Evolutionary conservation across 2,113 vertebrate species (phyloP), one percentile per base, ranked within the genome.

Genomic region (Stegostoma tigrinum): DNA sequence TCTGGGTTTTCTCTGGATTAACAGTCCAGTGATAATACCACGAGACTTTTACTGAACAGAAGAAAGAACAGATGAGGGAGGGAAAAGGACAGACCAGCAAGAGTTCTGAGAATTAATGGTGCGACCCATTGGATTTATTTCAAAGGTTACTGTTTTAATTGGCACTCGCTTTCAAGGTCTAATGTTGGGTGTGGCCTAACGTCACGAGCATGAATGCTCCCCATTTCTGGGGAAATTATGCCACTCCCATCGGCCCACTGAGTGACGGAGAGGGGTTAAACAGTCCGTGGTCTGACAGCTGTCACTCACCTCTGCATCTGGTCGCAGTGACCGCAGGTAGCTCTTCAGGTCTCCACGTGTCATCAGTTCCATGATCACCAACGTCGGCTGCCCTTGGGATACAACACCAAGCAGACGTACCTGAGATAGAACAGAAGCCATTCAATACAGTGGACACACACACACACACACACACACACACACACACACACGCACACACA

Each of bases 331-430:
- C 93, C 99, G 98, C 97, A 99, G 97, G 96, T 99, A 98, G 97
- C 99, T 99, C 97, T 99, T 99, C 96, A 99, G 98, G 96, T 99
- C 99, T 2, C 99, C 99, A 0, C 98, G 98, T 5, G 99, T 99
- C 99, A 99, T 99, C 97, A 99, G 97, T 96, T 99, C 99, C 99
- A 99, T 99, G 96, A 99, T 99, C 97, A 99, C 99, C 97, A 99
- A 97, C 0, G 99, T 99, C 30, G 99, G 99, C 97, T 99, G 99
- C 96, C 99, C 99, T 97, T 99, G 99, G 95, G 99, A 99, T 96
- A 99, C 99, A 96, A 99, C 99, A 0, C 99, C 99, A 96, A 99
- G 98, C 96, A 99, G 97, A 42, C 99, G 98, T 96, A 99, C 99
- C 99, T 99, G 96, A 15, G 72, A 83, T 30, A 42, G 34, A 89